These are phyloP conservation scores for Platanista minor DNA, from an alignment of 2,113 vertebrate species.

Conservation along the genomic window DNA sequence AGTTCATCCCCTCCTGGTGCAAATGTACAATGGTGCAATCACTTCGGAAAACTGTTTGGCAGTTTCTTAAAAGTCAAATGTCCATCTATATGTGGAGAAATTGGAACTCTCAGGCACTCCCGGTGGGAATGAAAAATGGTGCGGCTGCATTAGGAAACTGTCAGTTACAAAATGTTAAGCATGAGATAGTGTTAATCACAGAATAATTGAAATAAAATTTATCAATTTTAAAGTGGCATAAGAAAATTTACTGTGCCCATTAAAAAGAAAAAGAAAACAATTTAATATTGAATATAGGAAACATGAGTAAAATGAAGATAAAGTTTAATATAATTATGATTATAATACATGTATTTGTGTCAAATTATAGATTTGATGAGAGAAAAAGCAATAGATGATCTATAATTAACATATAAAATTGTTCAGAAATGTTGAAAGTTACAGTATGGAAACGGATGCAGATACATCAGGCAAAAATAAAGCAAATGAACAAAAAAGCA, in stretches of 20 bases:
- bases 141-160: not conserved
- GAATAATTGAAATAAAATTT: not conserved
- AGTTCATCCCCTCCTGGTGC: not conserved
- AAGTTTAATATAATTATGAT: not conserved
- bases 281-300: not conserved
- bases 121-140: not conserved
- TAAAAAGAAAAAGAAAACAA: not conserved
- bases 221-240: not conserved
- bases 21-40: not conserved
- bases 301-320: not conserved
- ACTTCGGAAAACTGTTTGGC: not conserved
- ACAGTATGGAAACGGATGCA: not conserved
- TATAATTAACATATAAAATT: not conserved
- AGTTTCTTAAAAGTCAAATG: not conserved
- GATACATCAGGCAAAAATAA: not conserved
- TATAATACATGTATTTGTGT: not conserved
- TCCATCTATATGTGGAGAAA: not conserved
- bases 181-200: not conserved
- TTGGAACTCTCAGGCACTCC: not conserved
- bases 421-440: slow-evolving; percentile 17
- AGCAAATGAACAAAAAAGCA: not conserved
- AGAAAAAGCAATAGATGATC: not conserved
- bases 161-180: not conserved
- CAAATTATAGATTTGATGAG: not conserved
- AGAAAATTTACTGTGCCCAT: not conserved